phyloP scores from a whole-genome alignment of 2,888 invertebrate genomes.

The Dolomedes plantarius region DNA sequence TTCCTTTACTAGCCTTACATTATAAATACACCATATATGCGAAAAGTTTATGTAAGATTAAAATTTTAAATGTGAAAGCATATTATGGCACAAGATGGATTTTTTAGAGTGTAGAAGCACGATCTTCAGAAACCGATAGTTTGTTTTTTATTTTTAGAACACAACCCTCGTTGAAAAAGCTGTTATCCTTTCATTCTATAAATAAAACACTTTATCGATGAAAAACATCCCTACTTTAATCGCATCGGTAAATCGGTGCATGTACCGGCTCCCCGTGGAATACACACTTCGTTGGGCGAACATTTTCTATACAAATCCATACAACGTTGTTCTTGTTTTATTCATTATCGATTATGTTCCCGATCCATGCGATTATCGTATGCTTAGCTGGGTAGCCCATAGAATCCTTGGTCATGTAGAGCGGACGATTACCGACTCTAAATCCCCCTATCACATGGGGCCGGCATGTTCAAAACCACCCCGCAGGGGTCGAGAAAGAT shows the following conservation, averaged over 20 bases:
- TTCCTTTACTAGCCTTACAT: too few relatives aligned
- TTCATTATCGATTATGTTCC: conserved; percentile 34
- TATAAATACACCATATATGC: too few relatives aligned
- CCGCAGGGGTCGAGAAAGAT: conserved; percentile 37
- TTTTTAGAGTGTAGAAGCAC: too few relatives aligned
- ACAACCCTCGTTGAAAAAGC: too few relatives aligned
- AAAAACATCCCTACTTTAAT: not conserved
- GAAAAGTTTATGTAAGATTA: too few relatives aligned
- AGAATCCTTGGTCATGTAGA: conserved; percentile 20
- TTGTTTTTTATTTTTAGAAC: too few relatives aligned
- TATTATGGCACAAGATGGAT: too few relatives aligned
- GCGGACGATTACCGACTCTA: conserved; percentile 44
- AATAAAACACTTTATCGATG: not conserved
- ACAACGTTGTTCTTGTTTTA: conserved; percentile 14
- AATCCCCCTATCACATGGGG: conserved; percentile 54
- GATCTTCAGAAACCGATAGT: too few relatives aligned
- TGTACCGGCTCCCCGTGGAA: not conserved
- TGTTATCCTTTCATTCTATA: too few relatives aligned
- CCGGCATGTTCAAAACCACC: conserved; percentile 45
- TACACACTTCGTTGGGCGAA: conserved; percentile 1
- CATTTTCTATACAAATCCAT: conserved; percentile 10
- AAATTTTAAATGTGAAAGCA: too few relatives aligned
- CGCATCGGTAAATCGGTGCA: not conserved
- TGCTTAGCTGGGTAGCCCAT: conserved; percentile 60
- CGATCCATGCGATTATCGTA: conserved; percentile 55